These are phyloP conservation scores for Sussaba pulchella DNA, from an alignment of 2,888 invertebrate species.

Conservation along the genomic window DNA sequence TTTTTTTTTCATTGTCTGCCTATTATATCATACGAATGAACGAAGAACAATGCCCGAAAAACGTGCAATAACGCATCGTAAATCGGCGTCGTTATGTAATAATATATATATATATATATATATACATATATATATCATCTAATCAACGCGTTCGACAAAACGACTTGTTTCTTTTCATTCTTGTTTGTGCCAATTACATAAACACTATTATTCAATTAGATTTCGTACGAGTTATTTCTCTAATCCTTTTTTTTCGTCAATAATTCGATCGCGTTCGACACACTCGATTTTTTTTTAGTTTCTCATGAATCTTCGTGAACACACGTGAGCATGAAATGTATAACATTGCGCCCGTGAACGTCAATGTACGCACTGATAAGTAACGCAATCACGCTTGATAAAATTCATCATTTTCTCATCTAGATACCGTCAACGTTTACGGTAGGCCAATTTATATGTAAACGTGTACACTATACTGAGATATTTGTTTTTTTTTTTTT, in stretches of 20 bases:
- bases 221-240: conserved; percentile 36
- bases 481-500: conserved; percentile 18
- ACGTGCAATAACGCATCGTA: conserved; percentile 65
- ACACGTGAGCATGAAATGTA: conserved; percentile 57
- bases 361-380: conserved; percentile 57
- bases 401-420: conserved; percentile 49
- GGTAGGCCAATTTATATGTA: conserved; percentile 48
- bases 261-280: conserved; percentile 25
- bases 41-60: conserved; percentile 63
- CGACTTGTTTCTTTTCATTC: conserved; percentile 23
- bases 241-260: background rate
- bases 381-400: conserved; percentile 62
- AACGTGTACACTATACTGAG: conserved; percentile 50
- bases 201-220: conserved; percentile 58
- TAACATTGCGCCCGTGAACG: conserved; percentile 65
- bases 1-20: conserved; percentile 62
- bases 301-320: conserved; percentile 56
- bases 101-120: conserved; percentile 12
- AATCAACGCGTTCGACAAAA: conserved; percentile 60
- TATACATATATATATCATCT: conserved; percentile 19
- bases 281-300: conserved; percentile 23
- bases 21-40: conserved; percentile 67
- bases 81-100: conserved; percentile 52
- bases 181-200: conserved; percentile 63
- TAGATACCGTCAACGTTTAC: conserved; percentile 41